Conservation (phyloP, 2,113 vertebrate genomes). For the Montifringilla adamsi region DNA sequence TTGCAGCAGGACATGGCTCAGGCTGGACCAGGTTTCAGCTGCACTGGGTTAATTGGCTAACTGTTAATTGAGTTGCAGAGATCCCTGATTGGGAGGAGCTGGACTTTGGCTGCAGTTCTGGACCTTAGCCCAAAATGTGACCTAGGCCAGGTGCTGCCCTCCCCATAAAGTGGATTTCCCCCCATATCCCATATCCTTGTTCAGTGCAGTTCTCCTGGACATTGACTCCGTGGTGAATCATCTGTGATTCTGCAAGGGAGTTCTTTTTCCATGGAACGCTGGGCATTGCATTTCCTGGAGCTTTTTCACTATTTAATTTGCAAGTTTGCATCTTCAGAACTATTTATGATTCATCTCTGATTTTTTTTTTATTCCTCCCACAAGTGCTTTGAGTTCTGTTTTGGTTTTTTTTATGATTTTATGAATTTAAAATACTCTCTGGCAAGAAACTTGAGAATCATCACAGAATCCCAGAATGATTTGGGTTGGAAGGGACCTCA, state of each 20-base stretch:
- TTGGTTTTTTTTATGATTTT: neutral
- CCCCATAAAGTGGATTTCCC: neutral
- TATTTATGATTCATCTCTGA: neutral
- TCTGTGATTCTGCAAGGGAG: neutral
- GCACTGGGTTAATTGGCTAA: neutral
- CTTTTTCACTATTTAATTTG: neutral
- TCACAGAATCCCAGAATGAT: neutral
- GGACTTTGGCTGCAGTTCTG: neutral
- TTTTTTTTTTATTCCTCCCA: neutral
- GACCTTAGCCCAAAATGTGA: neutral
- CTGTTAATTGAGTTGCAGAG: neutral
- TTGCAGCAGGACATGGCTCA: rapidly evolving
- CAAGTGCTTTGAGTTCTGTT: neutral
- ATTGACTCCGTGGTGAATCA: rapidly evolving
- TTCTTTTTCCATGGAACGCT: neutral
- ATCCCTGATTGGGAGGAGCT: neutral
- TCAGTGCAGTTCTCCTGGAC: neutral
- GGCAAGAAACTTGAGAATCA: neutral
- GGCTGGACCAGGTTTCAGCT: neutral
- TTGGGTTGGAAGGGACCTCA: neutral
- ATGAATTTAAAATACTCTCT: neutral
- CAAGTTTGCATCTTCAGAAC: neutral
- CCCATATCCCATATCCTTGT: rapidly evolving
- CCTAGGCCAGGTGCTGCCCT: neutral
- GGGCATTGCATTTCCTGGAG: neutral